Evolutionary conservation across 2,888 invertebrate genomes (phyloP), one percentile per base, ranked within the genome.

Genomic region (Oasisia sp.): DNA sequence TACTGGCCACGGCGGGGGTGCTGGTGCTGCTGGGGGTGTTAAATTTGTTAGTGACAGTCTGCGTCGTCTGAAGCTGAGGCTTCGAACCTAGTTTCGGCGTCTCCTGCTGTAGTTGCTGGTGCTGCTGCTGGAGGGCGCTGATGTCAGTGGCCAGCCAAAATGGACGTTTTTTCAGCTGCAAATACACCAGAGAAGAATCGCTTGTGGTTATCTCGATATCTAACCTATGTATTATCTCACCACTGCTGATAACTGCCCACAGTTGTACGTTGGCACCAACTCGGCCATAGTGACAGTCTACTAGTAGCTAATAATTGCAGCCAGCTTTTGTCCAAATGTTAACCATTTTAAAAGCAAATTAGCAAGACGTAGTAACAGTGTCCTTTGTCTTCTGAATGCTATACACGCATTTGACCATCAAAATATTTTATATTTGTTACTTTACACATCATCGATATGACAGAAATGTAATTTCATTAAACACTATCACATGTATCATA

Each of bases 41-140:
- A 32, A 91, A 50, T 90, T 32, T 90, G 45, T 92, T 92, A 32
- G 92, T 92, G 45, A 92, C 32, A 19, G 92, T 91, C 19, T 92
- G 45, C 38, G 92, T 89, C 38, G 91, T 91, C 27, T 38, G 92
- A n/a, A 58, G 58, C 27, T 14, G 14, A 58, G 58, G 58, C 58
- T 58, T 58, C 19, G 58, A 58, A 5, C 58, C 58, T 58, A 58
- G 58, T 58, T 14, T 58, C 19, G 58, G 58, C 27, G 14, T 14
- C 27, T 58, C 58, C 58, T 58, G 58, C 19, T 58, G 58, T 58
- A 58, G 58, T 58, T 58, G 58, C 58, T 58, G 58, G 90, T 91
- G 38, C 92, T 92, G n/a, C 50, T 32, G 44, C 45, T 45, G 32
- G 90, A 58, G 92, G 89, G 27, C 32, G 50, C 32, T 38, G 32